Percentiles rank a stretch among this genome's conserved stretches.
phyloP scores from a whole-genome alignment of 2,888 invertebrate species.

The Mamestra brassicae region DNA sequence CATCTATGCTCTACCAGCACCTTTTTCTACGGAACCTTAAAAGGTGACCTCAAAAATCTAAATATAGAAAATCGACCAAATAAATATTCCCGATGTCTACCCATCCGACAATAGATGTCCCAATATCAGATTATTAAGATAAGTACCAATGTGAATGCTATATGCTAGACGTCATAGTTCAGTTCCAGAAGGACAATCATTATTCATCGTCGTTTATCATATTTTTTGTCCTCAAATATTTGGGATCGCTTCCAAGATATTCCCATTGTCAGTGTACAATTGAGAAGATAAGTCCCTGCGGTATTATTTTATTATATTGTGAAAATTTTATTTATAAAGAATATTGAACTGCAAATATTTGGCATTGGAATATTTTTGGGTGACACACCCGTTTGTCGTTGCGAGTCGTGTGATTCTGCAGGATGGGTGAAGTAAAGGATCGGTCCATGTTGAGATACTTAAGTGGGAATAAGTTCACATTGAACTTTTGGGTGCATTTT shows the following conservation, averaged over 20 bases:
- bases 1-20: neutral
- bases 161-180: conserved; percentile 51
- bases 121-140: conserved; percentile 42
- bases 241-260: conserved; percentile 65
- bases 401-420: too few species aligned
- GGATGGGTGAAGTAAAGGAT: neutral
- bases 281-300: conserved; percentile 47
- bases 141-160: conserved; percentile 52
- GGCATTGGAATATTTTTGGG: conserved; percentile 10
- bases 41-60: neutral
- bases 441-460: too few species aligned
- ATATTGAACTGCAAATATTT: conserved; percentile 37
- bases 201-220: conserved; percentile 68
- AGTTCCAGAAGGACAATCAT: conserved; percentile 55
- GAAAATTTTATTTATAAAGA: conserved; percentile 30
- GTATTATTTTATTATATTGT: conserved; percentile 44
- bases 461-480: too few species aligned
- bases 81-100: conserved; percentile 11
- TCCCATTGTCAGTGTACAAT: conserved; percentile 59
- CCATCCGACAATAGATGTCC: conserved; percentile 18
- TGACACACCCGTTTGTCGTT: neutral
- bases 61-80: neutral
- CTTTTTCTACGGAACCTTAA: neutral
- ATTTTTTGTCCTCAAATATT: conserved; percentile 69
- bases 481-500: too few species aligned